These are phyloP conservation scores for Clarias macrocephalus DNA, from an alignment of 2,113 vertebrate genomes.

Conservation along the genomic window DNA sequence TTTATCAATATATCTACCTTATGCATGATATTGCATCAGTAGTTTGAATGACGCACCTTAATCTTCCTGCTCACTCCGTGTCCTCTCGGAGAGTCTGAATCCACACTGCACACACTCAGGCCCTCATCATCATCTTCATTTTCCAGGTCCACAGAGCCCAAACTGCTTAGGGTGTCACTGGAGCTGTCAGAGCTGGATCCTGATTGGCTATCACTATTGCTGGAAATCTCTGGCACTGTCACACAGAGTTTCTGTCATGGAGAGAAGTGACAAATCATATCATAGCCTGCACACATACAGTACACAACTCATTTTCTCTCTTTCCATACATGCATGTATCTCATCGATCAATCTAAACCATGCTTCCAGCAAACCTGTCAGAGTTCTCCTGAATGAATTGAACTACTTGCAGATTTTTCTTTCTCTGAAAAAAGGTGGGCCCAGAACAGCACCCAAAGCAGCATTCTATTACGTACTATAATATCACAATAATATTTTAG, in stretches of 20 bases:
- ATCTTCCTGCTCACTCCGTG: conserved; percentile 74
- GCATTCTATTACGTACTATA: not conserved
- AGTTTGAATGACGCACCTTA: conserved; percentile 69
- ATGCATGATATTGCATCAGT: not conserved
- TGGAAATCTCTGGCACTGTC: conserved; percentile 82
- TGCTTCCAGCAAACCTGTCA: conserved; percentile 28
- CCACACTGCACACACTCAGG: conserved; percentile 85
- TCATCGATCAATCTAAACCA: conserved; percentile 32
- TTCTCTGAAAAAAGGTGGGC: not conserved
- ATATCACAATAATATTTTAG: not conserved
- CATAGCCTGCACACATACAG: conserved; percentile 1
- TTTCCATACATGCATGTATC: conserved; percentile 6
- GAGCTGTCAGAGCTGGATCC: conserved; percentile 88
- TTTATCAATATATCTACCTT: not conserved
- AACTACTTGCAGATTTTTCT: conserved; percentile 14
- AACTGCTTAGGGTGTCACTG: conserved; percentile 85
- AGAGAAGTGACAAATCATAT: conserved; percentile 36
- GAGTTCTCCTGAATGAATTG: conserved; percentile 15
- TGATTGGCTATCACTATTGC: conserved; percentile 88
- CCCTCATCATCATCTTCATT: conserved; percentile 78
- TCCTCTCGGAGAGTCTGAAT: conserved; percentile 84
- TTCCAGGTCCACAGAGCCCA: conserved; percentile 87
- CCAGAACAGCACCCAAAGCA: not conserved
- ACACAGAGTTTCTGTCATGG: conserved; percentile 78
- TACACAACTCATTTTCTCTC: conserved; percentile 1